Evolutionary conservation across 2,888 invertebrate species (phyloP).

Genomic region (Calliphora vomitoria): DNA sequence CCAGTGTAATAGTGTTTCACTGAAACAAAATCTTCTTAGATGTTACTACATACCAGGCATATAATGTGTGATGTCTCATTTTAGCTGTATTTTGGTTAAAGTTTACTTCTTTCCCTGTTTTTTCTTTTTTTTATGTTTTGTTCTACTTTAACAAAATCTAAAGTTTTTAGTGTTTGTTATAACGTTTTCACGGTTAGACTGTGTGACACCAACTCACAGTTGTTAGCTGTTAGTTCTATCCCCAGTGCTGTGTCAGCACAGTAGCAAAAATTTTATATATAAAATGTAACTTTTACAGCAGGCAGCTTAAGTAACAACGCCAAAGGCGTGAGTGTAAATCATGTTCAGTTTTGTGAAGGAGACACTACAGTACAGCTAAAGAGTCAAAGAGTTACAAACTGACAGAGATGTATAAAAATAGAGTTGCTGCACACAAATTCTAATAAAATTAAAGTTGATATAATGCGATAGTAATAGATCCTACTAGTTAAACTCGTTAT

Average conservation of each 20-base stretch:
- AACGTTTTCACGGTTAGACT: conserved; percentile 33
- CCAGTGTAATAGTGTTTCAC: not conserved
- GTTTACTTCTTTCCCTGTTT: not conserved
- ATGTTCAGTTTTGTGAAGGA: conserved; percentile 17
- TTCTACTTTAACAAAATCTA: conserved; percentile 17
- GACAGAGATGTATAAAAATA: too few relatives aligned
- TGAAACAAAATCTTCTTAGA: not conserved
- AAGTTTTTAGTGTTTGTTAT: conserved; percentile 29
- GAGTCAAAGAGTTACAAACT: not conserved
- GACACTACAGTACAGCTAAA: too few relatives aligned
- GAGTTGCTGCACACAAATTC: not conserved
- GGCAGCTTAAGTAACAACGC: conserved; percentile 36
- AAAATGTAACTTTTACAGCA: conserved; percentile 52
- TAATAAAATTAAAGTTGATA: too few relatives aligned
- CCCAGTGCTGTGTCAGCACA: conserved; percentile 51
- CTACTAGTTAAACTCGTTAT: too few relatives aligned
- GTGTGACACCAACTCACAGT: conserved; percentile 23
- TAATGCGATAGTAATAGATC: too few relatives aligned
- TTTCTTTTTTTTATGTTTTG: not conserved
- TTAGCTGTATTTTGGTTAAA: not conserved
- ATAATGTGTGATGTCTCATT: not conserved
- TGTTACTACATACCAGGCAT: not conserved
- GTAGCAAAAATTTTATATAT: conserved; percentile 22
- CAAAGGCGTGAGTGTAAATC: conserved; percentile 53
- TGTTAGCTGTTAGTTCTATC: conserved; percentile 35